Evolutionary conservation across 2,113 vertebrate species (phyloP).

Genomic region (Semicossyphus pulcher): DNA sequence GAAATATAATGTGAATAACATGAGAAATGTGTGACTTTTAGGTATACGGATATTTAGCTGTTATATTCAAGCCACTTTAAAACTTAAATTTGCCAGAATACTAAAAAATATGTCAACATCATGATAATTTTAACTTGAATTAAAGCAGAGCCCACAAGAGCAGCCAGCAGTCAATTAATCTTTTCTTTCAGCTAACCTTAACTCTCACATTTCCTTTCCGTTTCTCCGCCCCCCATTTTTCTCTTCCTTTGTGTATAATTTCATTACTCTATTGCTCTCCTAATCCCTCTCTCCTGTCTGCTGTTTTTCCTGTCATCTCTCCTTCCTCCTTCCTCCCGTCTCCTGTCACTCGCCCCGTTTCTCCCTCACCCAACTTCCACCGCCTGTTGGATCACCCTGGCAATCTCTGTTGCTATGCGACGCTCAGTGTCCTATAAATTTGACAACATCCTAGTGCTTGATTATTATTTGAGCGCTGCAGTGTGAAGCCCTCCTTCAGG

Average conservation of each 20-base stretch:
- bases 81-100: slow-evolving; percentile 22
- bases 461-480: slow-evolving; percentile 83
- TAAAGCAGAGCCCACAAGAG: not conserved
- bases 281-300: slow-evolving; percentile 34
- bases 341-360: slow-evolving; percentile 63
- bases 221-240: slow-evolving; percentile 34
- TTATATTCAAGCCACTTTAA: not conserved
- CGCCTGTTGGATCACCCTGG: slow-evolving; percentile 70
- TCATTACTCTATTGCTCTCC: slow-evolving; percentile 32
- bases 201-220: slow-evolving; percentile 50
- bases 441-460: slow-evolving; percentile 81
- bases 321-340: slow-evolving; percentile 43
- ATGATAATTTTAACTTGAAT: slow-evolving; percentile 27
- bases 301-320: slow-evolving; percentile 44
- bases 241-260: slow-evolving; percentile 36
- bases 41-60: too few relatives aligned
- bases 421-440: slow-evolving; percentile 80
- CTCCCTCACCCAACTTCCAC: slow-evolving; percentile 66
- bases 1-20: not conserved
- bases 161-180: slow-evolving; percentile 28
- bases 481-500: slow-evolving; percentile 78
- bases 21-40: not conserved
- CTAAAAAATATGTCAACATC: slow-evolving; percentile 25
- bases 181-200: slow-evolving; percentile 37
- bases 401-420: slow-evolving; percentile 84